Percentiles rank a stretch among this genome's conserved stretches.
These are phyloP conservation scores for Battus philenor DNA, from an alignment of 1,140 invertebrate genomes.

Conservation along the genomic window DNA sequence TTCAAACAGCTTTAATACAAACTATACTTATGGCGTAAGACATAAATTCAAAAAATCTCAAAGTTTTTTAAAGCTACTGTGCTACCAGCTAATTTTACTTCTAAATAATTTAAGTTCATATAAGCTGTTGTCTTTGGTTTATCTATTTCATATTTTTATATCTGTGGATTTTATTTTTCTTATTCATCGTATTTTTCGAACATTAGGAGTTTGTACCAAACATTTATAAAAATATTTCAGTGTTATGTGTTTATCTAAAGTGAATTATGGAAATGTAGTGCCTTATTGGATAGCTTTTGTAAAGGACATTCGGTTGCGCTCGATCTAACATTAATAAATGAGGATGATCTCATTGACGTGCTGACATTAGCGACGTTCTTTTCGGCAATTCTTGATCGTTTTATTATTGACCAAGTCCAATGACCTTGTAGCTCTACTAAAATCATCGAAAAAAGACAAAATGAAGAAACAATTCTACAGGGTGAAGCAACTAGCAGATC, in stretches of 20 bases:
- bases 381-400: conserved; percentile 67
- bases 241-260: conserved; percentile 21
- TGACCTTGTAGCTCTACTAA: conserved; percentile 63
- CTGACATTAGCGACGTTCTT: conserved; percentile 68
- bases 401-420: conserved; percentile 70
- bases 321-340: conserved; percentile 35
- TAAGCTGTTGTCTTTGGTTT: neutral
- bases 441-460: conserved; percentile 45
- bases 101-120: too few relatives aligned
- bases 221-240: conserved; percentile 20
- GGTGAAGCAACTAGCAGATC: conserved; percentile 91
- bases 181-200: conserved; percentile 35
- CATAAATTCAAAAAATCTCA: too few relatives aligned
- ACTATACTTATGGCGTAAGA: too few relatives aligned
- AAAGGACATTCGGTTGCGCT: conserved; percentile 28
- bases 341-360: conserved; percentile 73
- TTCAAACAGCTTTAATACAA: too few relatives aligned
- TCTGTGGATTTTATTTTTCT: conserved; percentile 43
- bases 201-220: conserved; percentile 17
- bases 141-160: conserved; percentile 9
- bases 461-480: conserved; percentile 94
- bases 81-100: too few relatives aligned
- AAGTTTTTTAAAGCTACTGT: too few relatives aligned
- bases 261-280: conserved; percentile 59
- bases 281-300: conserved; percentile 49